Evolutionary conservation across 1,140 invertebrate genomes (phyloP).

Genomic region (Drosophila littoralis): DNA sequence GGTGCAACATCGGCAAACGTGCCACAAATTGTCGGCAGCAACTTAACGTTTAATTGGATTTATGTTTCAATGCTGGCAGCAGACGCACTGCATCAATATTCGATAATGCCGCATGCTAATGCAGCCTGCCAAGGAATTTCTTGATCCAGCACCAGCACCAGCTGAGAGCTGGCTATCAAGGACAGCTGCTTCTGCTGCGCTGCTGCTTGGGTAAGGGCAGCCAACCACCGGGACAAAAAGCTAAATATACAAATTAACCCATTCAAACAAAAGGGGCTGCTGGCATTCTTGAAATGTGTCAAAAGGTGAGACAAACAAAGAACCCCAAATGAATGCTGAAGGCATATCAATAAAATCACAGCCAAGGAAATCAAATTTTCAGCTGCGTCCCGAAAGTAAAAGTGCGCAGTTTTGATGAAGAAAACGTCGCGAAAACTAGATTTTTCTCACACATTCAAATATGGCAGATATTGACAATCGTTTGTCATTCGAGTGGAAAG

Average conservation of each 20-base stretch:
- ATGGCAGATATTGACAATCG: slow-evolving; percentile 30
- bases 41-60: slow-evolving; percentile 80
- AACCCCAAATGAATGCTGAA: slow-evolving; percentile 56
- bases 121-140: slow-evolving; percentile 2
- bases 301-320: slow-evolving; percentile 62
- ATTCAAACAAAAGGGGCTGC: slow-evolving; percentile 61
- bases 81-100: slow-evolving; percentile 51
- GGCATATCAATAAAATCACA: slow-evolving; percentile 55
- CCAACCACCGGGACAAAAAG: slow-evolving; percentile 7
- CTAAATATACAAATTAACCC: slow-evolving; percentile 81
- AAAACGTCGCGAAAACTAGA: slow-evolving; percentile 36
- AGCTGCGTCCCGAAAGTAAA: slow-evolving; percentile 55
- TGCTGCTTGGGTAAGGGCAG: neutral
- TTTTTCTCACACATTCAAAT: slow-evolving; percentile 68
- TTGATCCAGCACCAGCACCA: slow-evolving; percentile 2
- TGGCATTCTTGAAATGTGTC: slow-evolving; percentile 62
- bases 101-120: slow-evolving; percentile 49
- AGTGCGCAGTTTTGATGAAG: slow-evolving; percentile 46
- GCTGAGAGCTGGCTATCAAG: slow-evolving; percentile 8
- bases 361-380: slow-evolving; percentile 45
- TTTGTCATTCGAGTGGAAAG: slow-evolving; percentile 47
- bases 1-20: slow-evolving; percentile 73
- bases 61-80: slow-evolving; percentile 44
- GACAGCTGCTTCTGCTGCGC: slow-evolving; percentile 28
- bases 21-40: slow-evolving; percentile 60